Evolutionary conservation across 2,797 vertebrate species (phyloP).

Genomic region (Antrozous pallidus): DNA sequence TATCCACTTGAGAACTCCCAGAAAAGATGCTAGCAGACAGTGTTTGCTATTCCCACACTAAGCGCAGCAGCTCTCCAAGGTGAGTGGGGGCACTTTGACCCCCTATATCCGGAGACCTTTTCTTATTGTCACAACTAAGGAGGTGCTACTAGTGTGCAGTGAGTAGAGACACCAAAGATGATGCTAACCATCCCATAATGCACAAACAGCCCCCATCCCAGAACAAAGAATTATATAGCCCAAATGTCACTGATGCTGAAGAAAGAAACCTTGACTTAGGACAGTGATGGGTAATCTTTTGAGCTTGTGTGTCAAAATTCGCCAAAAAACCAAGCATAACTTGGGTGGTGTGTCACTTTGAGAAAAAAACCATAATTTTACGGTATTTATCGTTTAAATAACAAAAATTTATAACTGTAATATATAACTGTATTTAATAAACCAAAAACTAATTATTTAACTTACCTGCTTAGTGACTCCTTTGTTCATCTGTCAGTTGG

Average conservation of each 20-base stretch:
- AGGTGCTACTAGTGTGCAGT: neutral
- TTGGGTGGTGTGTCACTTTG: too few relatives aligned
- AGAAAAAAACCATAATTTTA: too few relatives aligned
- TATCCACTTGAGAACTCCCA: neutral
- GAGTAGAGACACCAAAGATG: neutral
- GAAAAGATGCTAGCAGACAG: neutral
- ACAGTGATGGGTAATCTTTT: too few relatives aligned
- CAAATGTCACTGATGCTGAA: neutral
- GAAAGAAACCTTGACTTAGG: neutral
- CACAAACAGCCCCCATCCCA: neutral
- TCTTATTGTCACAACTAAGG: neutral
- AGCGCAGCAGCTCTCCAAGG: neutral
- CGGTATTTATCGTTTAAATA: too few relatives aligned
- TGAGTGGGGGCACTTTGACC: neutral
- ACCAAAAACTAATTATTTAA: too few relatives aligned
- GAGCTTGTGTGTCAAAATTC: too few relatives aligned
- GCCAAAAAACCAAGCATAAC: too few relatives aligned
- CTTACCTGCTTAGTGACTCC: too few relatives aligned
- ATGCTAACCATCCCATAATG: neutral
- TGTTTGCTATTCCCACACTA: neutral
- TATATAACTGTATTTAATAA: too few relatives aligned
- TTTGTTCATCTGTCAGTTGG: too few relatives aligned
- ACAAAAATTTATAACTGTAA: too few relatives aligned
- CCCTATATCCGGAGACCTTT: neutral
- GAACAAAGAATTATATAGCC: neutral